Evolutionary conservation across 2,888 invertebrate genomes (phyloP).

Genomic region (Drosophila rubida): DNA sequence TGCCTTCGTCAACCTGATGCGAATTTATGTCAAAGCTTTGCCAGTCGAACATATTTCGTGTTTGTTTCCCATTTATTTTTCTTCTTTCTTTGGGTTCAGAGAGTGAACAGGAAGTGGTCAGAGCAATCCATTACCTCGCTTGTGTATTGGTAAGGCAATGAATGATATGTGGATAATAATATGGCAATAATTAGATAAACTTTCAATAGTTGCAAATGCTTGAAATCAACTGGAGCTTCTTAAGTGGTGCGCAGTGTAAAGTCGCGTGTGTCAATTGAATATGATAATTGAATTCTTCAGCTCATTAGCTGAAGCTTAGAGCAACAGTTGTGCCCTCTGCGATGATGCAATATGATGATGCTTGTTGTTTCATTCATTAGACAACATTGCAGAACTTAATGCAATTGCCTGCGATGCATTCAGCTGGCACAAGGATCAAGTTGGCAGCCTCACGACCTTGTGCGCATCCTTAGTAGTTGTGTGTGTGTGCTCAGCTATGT

Average conservation of each 20-base stretch:
- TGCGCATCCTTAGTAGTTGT: slow-evolving; percentile 25
- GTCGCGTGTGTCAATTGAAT: not conserved
- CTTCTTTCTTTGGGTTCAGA: no score
- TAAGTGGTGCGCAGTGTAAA: not conserved
- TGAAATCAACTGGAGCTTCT: not conserved
- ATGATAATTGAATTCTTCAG: slow-evolving; percentile 45
- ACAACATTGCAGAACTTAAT: slow-evolving; percentile 54
- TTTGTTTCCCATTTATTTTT: slow-evolving; percentile 55
- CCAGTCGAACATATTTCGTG: slow-evolving; percentile 43
- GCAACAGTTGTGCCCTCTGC: slow-evolving; percentile 59
- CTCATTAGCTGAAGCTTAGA: slow-evolving; percentile 41
- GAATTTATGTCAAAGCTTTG: slow-evolving; percentile 52
- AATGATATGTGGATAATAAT: not conserved
- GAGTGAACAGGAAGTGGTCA: no score
- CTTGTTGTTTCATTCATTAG: slow-evolving; percentile 67
- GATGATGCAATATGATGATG: slow-evolving; percentile 21
- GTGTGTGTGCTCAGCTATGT: slow-evolving; percentile 5
- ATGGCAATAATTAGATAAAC: not conserved
- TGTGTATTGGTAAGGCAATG: not conserved
- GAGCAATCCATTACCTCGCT: slow-evolving; percentile 25
- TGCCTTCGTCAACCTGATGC: slow-evolving; percentile 57
- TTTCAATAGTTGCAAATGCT: not conserved
- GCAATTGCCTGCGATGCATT: slow-evolving; percentile 60
- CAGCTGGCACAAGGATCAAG: slow-evolving; percentile 32
- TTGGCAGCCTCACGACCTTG: slow-evolving; percentile 23